phyloP scores from a whole-genome alignment of 2,888 invertebrate genomes.

The Clusia tigrina region DNA sequence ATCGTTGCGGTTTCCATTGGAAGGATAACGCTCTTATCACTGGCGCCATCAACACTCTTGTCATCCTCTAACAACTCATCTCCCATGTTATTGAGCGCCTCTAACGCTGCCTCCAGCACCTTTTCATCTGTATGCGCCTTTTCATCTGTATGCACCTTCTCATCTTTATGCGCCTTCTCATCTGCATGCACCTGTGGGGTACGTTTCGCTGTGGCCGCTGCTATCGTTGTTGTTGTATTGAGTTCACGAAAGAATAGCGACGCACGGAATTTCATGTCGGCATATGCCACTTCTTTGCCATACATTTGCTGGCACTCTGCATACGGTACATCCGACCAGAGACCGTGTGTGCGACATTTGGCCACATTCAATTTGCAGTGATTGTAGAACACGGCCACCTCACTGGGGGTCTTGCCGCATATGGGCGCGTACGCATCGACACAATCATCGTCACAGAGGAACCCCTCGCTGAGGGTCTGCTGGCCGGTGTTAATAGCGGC shows the following conservation, averaged over 20 bases:
- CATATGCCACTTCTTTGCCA: conserved; percentile 49
- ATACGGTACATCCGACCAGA: conserved; percentile 49
- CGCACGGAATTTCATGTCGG: conserved; percentile 50
- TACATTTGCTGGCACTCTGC: conserved; percentile 48
- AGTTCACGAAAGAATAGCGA: conserved; percentile 49
- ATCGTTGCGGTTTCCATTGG: conserved; percentile 7
- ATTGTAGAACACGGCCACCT: conserved; percentile 57
- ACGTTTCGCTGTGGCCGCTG: not conserved
- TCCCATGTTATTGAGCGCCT: conserved; percentile 28
- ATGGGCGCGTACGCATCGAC: conserved; percentile 50
- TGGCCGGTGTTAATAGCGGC: conserved; percentile 45
- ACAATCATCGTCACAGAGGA: conserved; percentile 56
- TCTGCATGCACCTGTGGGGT: conserved; percentile 9
- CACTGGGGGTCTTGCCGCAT: conserved; percentile 49
- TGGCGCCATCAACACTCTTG: conserved; percentile 20
- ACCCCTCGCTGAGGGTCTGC: conserved; percentile 48
- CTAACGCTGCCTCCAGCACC: conserved; percentile 30
- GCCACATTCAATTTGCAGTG: conserved; percentile 56
- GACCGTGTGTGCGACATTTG: conserved; percentile 56
- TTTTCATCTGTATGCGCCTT: conserved; percentile 29
- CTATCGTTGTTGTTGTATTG: conserved; percentile 2
- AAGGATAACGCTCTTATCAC: not conserved
- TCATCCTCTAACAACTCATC: conserved; percentile 26
- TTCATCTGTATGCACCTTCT: conserved; percentile 23
- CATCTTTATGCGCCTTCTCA: conserved; percentile 23